Conservation (phyloP, 1,140 invertebrate species). For the Ruditapes philippinarum region DNA sequence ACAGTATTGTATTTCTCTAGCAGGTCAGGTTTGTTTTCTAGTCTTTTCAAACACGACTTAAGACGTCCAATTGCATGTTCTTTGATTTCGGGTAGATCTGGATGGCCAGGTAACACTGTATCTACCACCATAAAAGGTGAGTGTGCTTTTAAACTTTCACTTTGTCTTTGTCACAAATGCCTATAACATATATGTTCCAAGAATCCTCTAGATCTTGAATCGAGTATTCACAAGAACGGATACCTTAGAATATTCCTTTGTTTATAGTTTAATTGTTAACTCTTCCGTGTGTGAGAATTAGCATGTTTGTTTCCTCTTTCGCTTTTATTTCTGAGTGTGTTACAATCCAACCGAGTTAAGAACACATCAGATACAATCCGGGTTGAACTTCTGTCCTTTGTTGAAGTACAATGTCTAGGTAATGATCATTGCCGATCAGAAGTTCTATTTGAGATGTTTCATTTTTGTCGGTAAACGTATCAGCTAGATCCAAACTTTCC, state of each 20-base stretch:
- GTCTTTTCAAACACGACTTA: background rate
- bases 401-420: background rate
- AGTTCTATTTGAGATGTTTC: background rate
- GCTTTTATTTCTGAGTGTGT: background rate
- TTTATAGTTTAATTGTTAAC: background rate
- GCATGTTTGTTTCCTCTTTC: background rate
- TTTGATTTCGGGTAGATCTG: constrained; percentile 51
- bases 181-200: constrained; percentile 60
- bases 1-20: constrained; percentile 54
- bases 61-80: constrained; percentile 40
- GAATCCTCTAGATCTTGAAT: background rate
- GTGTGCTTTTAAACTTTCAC: constrained; percentile 24
- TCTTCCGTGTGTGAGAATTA: too few relatives aligned
- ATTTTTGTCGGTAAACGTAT: background rate
- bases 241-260: too few relatives aligned
- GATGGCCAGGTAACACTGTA: constrained; percentile 55
- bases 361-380: background rate
- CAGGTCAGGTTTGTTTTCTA: constrained; percentile 41
- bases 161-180: constrained; percentile 52
- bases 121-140: constrained; percentile 8
- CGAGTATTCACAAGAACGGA: background rate
- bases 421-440: background rate
- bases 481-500: background rate
- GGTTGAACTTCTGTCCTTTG: constrained; percentile 8
- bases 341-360: background rate